These are phyloP conservation scores for Drosophila helvetica DNA, from an alignment of 2,888 invertebrate species.

Conservation along the genomic window DNA sequence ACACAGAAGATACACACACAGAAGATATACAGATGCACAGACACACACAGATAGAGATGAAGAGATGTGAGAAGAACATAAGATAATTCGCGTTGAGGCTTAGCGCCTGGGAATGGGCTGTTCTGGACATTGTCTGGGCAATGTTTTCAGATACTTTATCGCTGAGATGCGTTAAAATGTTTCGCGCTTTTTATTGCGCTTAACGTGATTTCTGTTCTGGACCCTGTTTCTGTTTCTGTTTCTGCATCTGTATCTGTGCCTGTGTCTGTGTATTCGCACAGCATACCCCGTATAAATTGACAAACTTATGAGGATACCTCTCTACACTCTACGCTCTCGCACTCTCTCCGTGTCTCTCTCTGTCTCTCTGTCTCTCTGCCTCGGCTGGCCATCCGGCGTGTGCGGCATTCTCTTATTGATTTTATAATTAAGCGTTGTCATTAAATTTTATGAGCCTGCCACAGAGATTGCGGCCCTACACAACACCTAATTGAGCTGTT, in stretches of 20 bases:
- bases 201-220: constrained; percentile 70
- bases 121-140: constrained; percentile 64
- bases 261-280: constrained; percentile 14
- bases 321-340: neutral
- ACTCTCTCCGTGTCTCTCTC: constrained; percentile 8
- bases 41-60: constrained; percentile 18
- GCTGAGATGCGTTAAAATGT: constrained; percentile 76
- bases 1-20: constrained; percentile 22
- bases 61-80: constrained; percentile 47
- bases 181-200: constrained; percentile 79
- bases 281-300: constrained; percentile 66
- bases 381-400: constrained; percentile 54
- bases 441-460: constrained; percentile 79
- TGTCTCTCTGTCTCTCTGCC: constrained; percentile 3
- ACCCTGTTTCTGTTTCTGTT: constrained; percentile 21
- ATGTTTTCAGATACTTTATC: constrained; percentile 79
- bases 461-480: constrained; percentile 9
- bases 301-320: constrained; percentile 67
- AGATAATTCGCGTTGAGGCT: constrained; percentile 74
- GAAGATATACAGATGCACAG: constrained; percentile 1
- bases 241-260: constrained; percentile 23
- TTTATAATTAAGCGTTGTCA: constrained; percentile 82
- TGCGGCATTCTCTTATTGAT: constrained; percentile 81
- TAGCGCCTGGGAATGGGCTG: constrained; percentile 57
- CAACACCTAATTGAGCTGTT: constrained; percentile 73